A percentile compares a stretch with the other conserved stretches of the same genome.
These are phyloP conservation scores for Chironomus riparius DNA, from an alignment of 2,888 invertebrate genomes.

Conservation along the genomic window DNA sequence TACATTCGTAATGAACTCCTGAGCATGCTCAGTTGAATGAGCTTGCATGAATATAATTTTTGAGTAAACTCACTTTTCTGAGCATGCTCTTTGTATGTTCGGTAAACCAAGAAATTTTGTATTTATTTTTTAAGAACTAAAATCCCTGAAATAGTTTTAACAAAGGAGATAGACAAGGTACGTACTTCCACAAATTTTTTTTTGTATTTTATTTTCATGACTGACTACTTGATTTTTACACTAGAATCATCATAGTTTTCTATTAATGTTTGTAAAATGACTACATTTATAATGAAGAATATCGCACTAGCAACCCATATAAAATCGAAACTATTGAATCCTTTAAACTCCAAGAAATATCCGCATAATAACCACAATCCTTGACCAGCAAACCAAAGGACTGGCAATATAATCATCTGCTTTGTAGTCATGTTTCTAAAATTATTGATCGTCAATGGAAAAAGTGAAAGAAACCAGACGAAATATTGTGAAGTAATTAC, in stretches of 20 bases:
- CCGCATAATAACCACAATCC: constrained; percentile 82
- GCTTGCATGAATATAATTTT: too few species aligned
- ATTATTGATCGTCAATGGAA: constrained; percentile 72
- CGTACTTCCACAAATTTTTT: too few species aligned
- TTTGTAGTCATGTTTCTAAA: constrained; percentile 49
- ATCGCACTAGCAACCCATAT: constrained; percentile 77
- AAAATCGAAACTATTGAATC: constrained; percentile 68
- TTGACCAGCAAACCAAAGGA: constrained; percentile 64
- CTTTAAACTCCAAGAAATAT: constrained; percentile 84
- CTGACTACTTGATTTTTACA: constrained; percentile 17
- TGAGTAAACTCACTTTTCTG: too few species aligned
- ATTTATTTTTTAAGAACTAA: too few species aligned
- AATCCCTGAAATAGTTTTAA: too few species aligned
- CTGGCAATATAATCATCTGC: constrained; percentile 44
- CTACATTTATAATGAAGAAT: constrained; percentile 77
- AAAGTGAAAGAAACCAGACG: constrained; percentile 85
- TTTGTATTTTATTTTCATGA: neutral
- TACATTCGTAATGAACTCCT: too few species aligned
- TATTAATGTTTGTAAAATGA: constrained; percentile 49
- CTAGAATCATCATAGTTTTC: constrained; percentile 28
- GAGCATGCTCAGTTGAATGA: too few species aligned
- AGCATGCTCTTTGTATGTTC: too few species aligned
- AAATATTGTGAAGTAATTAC: constrained; percentile 97
- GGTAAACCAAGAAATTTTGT: too few species aligned
- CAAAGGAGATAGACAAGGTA: too few species aligned